These are phyloP conservation scores for Donacobius atricapilla DNA, from an alignment of 2,113 vertebrate species.

Conservation along the genomic window DNA sequence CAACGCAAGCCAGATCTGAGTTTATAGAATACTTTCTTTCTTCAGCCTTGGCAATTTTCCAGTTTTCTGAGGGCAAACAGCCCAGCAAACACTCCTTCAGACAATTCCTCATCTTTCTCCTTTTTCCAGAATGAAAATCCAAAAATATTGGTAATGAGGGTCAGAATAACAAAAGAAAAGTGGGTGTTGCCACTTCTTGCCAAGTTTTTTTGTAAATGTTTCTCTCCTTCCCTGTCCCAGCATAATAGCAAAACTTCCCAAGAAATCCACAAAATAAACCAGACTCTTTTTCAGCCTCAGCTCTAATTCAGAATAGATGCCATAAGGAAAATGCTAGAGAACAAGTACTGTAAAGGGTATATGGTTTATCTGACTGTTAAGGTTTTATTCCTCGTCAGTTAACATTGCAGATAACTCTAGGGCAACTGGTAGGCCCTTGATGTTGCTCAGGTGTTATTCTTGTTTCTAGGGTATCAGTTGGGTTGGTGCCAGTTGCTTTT, in stretches of 20 bases:
- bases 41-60: slow-evolving; percentile 8
- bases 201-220: slow-evolving; percentile 1
- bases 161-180: slow-evolving; percentile 42
- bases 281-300: background rate
- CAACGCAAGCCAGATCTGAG: background rate
- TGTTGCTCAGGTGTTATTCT: background rate
- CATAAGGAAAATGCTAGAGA: background rate
- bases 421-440: background rate
- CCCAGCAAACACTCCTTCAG: slow-evolving; percentile 42
- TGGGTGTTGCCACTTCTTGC: slow-evolving; percentile 14
- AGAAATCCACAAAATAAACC: slow-evolving; percentile 1
- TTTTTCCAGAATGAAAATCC: slow-evolving; percentile 53
- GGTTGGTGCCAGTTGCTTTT: background rate
- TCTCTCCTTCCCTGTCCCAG: background rate
- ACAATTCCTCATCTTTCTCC: slow-evolving; percentile 26
- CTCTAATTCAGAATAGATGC: background rate
- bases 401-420: background rate
- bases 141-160: background rate
- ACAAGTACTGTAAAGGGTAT: background rate
- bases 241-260: background rate
- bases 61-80: slow-evolving; percentile 24
- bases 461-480: background rate
- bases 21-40: slow-evolving; percentile 23
- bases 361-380: background rate
- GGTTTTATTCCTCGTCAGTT: background rate